These are phyloP conservation scores for Brevipalpus yothersi DNA, from an alignment of 1,140 invertebrate species.

Conservation along the genomic window DNA sequence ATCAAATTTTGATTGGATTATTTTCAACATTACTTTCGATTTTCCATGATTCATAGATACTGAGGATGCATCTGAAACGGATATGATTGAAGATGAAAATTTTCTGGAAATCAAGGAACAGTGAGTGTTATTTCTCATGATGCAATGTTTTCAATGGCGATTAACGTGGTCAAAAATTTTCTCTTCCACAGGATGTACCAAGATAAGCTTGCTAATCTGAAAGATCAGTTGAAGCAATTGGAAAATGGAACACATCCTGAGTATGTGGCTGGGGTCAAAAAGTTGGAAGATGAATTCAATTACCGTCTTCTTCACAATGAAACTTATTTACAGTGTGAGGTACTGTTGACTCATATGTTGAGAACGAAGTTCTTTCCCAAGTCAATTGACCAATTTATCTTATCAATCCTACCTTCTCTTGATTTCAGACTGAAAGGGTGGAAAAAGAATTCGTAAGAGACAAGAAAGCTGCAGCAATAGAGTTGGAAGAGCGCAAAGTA, in stretches of 20 bases:
- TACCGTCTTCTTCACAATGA: conserved; percentile 52
- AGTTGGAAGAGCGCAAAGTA: conserved; percentile 83
- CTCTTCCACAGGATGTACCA: conserved; percentile 43
- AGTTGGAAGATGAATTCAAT: conserved; percentile 51
- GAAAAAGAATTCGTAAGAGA: conserved; percentile 67
- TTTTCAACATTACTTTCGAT: background rate
- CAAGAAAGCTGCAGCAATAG: conserved; percentile 58
- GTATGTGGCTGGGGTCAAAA: conserved; percentile 50
- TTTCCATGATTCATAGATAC: conserved; percentile 29
- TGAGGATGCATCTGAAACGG: conserved; percentile 48
- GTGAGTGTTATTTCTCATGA: conserved; percentile 25
- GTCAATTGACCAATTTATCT: background rate
- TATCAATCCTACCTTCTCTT: background rate
- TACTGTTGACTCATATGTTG: background rate
- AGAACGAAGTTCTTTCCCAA: background rate
- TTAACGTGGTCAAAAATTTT: background rate
- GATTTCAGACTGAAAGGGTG: conserved; percentile 38
- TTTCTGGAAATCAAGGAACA: conserved; percentile 67
- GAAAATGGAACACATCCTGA: conserved; percentile 64
- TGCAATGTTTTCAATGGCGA: background rate
- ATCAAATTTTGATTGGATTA: background rate
- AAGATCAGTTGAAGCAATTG: conserved; percentile 66
- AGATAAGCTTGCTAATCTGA: conserved; percentile 64
- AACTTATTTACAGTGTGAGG: conserved; percentile 51
- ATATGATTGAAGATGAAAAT: conserved; percentile 29